phyloP scores from a whole-genome alignment of 1,140 invertebrate genomes.

The Lethrus apterus region DNA sequence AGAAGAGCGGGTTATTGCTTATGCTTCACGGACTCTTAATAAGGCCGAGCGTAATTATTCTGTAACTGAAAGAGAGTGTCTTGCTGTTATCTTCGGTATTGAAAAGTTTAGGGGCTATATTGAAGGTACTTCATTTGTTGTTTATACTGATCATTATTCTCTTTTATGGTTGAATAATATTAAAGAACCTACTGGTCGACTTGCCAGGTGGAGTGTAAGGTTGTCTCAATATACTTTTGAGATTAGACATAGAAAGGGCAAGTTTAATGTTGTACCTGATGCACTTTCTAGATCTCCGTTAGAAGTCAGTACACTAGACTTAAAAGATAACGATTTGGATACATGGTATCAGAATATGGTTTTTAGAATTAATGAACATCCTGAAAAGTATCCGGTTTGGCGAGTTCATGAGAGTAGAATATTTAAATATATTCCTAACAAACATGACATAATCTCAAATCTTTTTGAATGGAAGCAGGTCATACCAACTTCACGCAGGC shows the following conservation, averaged over 20 bases:
- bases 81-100: slow-evolving; percentile 17
- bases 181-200: slow-evolving; percentile 1
- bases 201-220: slow-evolving; percentile 11
- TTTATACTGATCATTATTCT: slow-evolving; percentile 17
- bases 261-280: slow-evolving; percentile 13
- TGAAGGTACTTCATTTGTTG: slow-evolving; percentile 9
- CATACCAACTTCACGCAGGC: neutral
- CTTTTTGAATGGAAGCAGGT: slow-evolving; percentile 1
- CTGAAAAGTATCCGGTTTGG: slow-evolving; percentile 8
- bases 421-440: slow-evolving; percentile 7
- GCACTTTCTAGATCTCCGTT: slow-evolving; percentile 7
- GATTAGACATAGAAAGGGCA: slow-evolving; percentile 13
- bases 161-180: slow-evolving; percentile 11
- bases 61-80: slow-evolving; percentile 18
- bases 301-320: slow-evolving; percentile 2
- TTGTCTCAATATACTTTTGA: slow-evolving; percentile 13
- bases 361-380: slow-evolving; percentile 9
- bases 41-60: slow-evolving; percentile 16
- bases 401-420: slow-evolving; percentile 9
- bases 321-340: slow-evolving; percentile 6
- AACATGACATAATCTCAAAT: slow-evolving; percentile 8
- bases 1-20: slow-evolving; percentile 41
- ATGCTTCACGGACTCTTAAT: slow-evolving; percentile 40
- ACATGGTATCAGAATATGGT: slow-evolving; percentile 10
- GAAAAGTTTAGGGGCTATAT: slow-evolving; percentile 20